phyloP scores from a whole-genome alignment of 2,888 invertebrate species.

The Steinernema carpocapsae region DNA sequence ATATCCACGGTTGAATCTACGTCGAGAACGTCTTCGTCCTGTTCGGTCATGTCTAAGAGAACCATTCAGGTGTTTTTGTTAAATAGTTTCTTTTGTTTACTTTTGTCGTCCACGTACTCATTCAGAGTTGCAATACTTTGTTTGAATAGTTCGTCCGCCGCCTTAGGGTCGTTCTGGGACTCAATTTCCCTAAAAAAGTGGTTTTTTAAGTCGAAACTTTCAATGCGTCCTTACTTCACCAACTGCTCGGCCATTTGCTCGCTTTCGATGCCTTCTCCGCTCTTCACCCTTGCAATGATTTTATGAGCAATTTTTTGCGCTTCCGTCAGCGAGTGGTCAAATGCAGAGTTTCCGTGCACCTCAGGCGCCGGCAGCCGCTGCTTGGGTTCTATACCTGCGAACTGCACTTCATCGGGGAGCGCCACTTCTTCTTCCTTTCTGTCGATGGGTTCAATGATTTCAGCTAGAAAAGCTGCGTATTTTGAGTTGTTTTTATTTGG shows the following conservation, averaged over 20 bases:
- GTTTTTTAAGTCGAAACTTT: not conserved
- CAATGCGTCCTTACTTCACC: constrained; percentile 17
- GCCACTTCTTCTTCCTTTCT: not conserved
- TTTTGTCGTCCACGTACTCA: constrained; percentile 27
- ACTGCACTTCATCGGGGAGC: not conserved
- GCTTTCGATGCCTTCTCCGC: constrained; percentile 18
- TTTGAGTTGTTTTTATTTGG: not conserved
- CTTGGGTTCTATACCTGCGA: not conserved
- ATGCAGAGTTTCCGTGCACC: not conserved
- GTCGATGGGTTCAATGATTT: not conserved
- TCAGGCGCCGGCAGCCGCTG: not conserved
- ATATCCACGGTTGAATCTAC: constrained; percentile 11
- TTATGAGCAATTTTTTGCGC: constrained; percentile 39
- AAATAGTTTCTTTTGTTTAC: not conserved
- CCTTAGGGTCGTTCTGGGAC: constrained; percentile 48
- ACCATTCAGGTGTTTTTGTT: too few species aligned
- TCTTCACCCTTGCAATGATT: constrained; percentile 41
- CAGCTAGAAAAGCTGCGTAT: not conserved
- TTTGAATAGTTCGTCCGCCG: constrained; percentile 53
- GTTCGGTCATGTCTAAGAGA: not conserved
- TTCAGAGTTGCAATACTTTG: constrained; percentile 44
- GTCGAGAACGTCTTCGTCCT: constrained; percentile 1
- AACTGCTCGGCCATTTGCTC: constrained; percentile 37
- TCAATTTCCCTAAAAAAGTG: constrained; percentile 49
- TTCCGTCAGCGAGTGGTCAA: constrained; percentile 38